A percentile compares a stretch with the other conserved stretches of the same genome.
These are phyloP conservation scores for Scaptomyza polygonia DNA, from an alignment of 2,888 invertebrate species.

Conservation along the genomic window DNA sequence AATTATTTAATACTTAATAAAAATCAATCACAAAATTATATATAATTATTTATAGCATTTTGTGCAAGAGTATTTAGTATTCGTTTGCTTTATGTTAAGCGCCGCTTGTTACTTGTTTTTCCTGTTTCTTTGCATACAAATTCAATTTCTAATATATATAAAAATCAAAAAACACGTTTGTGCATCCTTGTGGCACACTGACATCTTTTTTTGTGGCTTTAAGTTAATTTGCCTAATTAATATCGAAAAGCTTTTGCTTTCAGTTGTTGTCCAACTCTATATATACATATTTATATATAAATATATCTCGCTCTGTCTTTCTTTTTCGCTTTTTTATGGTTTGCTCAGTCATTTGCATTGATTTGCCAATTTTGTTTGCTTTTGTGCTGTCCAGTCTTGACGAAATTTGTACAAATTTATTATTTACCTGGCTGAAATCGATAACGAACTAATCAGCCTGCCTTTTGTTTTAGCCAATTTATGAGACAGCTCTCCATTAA, in stretches of 20 bases:
- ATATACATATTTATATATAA: not conserved
- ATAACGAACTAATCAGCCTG: constrained; percentile 59
- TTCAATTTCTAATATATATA: constrained; percentile 62
- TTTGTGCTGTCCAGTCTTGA: constrained; percentile 41
- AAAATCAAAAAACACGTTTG: constrained; percentile 48
- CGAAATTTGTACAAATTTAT: constrained; percentile 66
- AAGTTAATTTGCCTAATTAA: constrained; percentile 70
- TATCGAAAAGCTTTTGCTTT: constrained; percentile 70
- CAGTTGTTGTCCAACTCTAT: constrained; percentile 30
- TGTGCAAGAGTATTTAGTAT: constrained; percentile 30
- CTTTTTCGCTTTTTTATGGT: constrained; percentile 16
- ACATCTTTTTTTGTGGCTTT: constrained; percentile 67
- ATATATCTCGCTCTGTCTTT: not conserved
- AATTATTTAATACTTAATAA: too few relatives aligned
- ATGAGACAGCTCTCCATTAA: constrained; percentile 16
- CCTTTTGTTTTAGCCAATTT: constrained; percentile 44
- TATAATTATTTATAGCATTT: not conserved
- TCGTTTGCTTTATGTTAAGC: constrained; percentile 14
- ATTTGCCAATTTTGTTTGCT: constrained; percentile 63
- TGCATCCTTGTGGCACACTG: constrained; percentile 78
- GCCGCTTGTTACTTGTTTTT: constrained; percentile 59
- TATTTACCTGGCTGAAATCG: constrained; percentile 61
- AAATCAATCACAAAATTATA: not conserved
- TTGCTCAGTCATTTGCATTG: constrained; percentile 70
- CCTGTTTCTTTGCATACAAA: constrained; percentile 61